phyloP scores from a whole-genome alignment of 2,797 vertebrate species.

The Cuculus canorus region DNA sequence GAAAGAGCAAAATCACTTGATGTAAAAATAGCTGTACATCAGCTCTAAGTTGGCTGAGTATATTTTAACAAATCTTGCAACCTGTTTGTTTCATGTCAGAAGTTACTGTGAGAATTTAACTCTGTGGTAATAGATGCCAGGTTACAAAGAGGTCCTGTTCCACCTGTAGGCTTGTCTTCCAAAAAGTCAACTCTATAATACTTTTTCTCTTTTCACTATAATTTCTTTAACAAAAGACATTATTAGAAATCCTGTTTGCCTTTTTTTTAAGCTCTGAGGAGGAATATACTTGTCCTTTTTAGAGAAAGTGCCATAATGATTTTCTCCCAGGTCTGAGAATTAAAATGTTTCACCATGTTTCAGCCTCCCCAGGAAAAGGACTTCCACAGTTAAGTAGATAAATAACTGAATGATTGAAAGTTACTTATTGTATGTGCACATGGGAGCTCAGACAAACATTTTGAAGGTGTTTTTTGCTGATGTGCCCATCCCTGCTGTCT shows the following conservation, averaged over 20 bases:
- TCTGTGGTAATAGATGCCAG: neutral
- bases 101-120: neutral
- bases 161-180: neutral
- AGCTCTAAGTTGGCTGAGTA: neutral
- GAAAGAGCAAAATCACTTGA: neutral
- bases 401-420: neutral
- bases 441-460: neutral
- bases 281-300: neutral
- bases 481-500: neutral
- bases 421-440: neutral
- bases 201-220: neutral
- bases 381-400: neutral
- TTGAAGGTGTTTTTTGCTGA: neutral
- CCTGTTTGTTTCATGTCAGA: neutral
- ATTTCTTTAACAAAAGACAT: neutral
- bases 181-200: neutral
- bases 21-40: neutral
- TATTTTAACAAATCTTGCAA: neutral
- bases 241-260: neutral
- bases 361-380: neutral
- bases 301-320: neutral
- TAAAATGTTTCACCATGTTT: neutral
- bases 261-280: neutral
- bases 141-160: neutral
- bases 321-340: neutral